Evolutionary conservation across 2,113 vertebrate genomes (phyloP), one percentile per base, ranked within the genome.

Genomic region (Probosciger aterrimus): DNA sequence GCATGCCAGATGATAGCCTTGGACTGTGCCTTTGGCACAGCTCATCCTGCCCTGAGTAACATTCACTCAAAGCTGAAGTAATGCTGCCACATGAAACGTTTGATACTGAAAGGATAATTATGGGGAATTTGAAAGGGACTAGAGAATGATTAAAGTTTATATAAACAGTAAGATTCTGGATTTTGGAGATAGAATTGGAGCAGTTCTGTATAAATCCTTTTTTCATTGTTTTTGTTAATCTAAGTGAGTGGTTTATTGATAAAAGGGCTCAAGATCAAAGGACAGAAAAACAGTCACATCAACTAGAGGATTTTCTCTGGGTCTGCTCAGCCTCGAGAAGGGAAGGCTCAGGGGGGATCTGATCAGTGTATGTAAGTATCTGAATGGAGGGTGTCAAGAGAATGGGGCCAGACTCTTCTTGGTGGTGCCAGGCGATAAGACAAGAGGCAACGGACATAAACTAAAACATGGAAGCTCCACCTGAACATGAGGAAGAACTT

Each of bases 71-170:
- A 91, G 88, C 80, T 91, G 83, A 94, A 94, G 91, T 78, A 90
- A 80, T 90, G 59, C 79, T 86, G 88, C 91, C 92, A 92, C 89
- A 82, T 95, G 76, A 95, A 94, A 93, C 4, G 7, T 37, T 93
- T 84, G 52, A 43, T 94, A 33, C 79, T 75, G 57, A 39, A 81
- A 82, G 69, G 69, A 62, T 91, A 95, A 94, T 97, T 88, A 89
- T 50, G 55, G 94, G 55, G 80, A 57, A 65, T 93, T 70, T 90
- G 77, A 91, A 94, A 81, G 69, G 46, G 57, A 86, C 92, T 90
- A 65, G 71, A 75, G 73, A n/a, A 82, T 89, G 65, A 95, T 86
- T 92, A 79, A 94, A 86, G 82, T 93, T 94, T 92, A 68, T 80
- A 41, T 82, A 94, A 95, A 75, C 80, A 95, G 60, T 50, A 67